Conservation (phyloP, 2,888 invertebrate species). For the Volucella inanis region DNA sequence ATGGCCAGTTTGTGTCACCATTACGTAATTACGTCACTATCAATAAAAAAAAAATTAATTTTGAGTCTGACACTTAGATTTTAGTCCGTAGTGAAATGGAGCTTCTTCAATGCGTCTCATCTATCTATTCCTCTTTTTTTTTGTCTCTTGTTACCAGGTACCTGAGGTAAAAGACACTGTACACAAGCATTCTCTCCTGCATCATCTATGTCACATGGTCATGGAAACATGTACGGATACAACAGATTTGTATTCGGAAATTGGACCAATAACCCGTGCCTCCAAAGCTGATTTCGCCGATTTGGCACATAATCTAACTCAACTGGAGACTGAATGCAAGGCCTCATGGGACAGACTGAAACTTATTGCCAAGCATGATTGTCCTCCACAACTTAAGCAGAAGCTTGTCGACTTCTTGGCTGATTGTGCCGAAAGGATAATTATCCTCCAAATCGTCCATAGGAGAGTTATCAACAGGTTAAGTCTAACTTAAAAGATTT, state of each 20-base stretch:
- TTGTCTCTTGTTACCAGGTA: constrained; percentile 83
- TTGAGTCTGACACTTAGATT: too few species aligned
- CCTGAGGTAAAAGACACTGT: constrained; percentile 99
- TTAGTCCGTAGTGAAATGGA: too few species aligned
- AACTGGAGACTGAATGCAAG: constrained; percentile 97
- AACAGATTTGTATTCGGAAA: constrained; percentile 98
- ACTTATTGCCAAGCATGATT: constrained; percentile 97
- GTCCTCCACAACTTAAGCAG: constrained; percentile 93
- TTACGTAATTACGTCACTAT: too few species aligned
- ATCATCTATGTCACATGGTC: constrained; percentile 98
- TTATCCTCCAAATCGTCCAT: constrained; percentile 95
- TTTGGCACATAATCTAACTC: constrained; percentile 91
- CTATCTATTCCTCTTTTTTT: not conserved
- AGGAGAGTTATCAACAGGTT: constrained; percentile 95
- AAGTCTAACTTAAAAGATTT: too few species aligned
- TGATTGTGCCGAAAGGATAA: constrained; percentile 98
- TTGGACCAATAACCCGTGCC: constrained; percentile 94
- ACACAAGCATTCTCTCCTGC: constrained; percentile 98
- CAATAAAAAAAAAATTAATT: too few species aligned
- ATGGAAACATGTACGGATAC: constrained; percentile 98
- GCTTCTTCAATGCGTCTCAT: too few species aligned
- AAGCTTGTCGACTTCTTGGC: constrained; percentile 98
- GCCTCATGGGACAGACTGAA: constrained; percentile 98
- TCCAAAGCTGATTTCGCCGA: constrained; percentile 98
- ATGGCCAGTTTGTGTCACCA: too few species aligned